Evolutionary conservation across 1,140 invertebrate genomes (phyloP).

Genomic region (Drosophila fuyamai): DNA sequence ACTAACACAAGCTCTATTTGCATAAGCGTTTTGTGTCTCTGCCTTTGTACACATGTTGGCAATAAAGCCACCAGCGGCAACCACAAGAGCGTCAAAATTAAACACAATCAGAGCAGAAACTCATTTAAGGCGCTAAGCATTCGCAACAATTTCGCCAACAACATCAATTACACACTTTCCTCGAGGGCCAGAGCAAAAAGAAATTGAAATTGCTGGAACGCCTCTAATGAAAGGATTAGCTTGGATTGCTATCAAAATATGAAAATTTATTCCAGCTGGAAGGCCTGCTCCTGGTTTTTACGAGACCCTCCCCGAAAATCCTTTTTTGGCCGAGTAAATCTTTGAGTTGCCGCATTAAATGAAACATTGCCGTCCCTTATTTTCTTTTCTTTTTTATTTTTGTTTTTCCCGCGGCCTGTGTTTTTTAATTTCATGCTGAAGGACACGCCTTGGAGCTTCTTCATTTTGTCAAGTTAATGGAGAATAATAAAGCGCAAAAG

Average conservation of each 20-base stretch:
- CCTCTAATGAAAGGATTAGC: conserved; percentile 64
- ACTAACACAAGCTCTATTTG: conserved; percentile 28
- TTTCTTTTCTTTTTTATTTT: neutral
- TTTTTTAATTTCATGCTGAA: conserved; percentile 61
- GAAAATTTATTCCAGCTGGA: conserved; percentile 61
- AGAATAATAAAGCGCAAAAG: conserved; percentile 82
- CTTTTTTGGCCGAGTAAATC: conserved; percentile 35
- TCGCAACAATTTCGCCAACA: conserved; percentile 70
- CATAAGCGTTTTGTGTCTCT: conserved; percentile 50
- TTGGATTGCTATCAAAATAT: conserved; percentile 60
- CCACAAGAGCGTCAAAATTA: conserved; percentile 65
- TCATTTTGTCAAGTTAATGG: conserved; percentile 83
- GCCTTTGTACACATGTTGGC: conserved; percentile 51
- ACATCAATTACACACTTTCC: conserved; percentile 62
- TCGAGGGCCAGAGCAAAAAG: conserved; percentile 14
- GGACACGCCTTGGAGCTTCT: conserved; percentile 42
- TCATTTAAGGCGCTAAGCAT: conserved; percentile 80
- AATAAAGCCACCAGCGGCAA: conserved; percentile 32
- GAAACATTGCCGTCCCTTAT: conserved; percentile 32
- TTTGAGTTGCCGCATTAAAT: conserved; percentile 47
- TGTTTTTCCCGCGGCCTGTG: conserved; percentile 3
- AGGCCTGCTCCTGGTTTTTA: conserved; percentile 21
- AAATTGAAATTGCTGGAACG: conserved; percentile 55
- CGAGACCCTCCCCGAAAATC: conserved; percentile 29
- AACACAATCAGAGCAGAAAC: conserved; percentile 82